Evolutionary conservation across 1,140 invertebrate species (phyloP).

Genomic region (Penaeus indicus): DNA sequence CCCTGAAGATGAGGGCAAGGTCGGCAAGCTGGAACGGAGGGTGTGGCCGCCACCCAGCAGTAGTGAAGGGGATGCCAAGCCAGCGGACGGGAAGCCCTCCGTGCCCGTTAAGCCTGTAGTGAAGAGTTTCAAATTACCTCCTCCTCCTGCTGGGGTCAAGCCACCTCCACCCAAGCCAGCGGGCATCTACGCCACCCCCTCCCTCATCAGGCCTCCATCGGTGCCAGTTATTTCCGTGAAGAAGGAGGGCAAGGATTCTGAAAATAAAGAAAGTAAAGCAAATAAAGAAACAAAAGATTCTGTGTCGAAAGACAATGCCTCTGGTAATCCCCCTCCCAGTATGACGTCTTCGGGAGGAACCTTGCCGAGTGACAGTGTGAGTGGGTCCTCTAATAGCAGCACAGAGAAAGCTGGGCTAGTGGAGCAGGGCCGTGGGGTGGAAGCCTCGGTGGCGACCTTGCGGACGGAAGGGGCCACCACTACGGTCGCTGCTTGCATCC

Average conservation of each 20-base stretch:
- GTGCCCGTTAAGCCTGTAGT: slow-evolving; percentile 79
- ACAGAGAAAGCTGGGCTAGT: slow-evolving; percentile 70
- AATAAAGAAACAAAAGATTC: background rate
- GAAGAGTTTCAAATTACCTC: slow-evolving; percentile 74
- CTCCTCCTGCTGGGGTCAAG: slow-evolving; percentile 65
- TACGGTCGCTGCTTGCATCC: slow-evolving; percentile 79
- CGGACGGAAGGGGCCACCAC: slow-evolving; percentile 74
- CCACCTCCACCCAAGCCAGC: slow-evolving; percentile 68
- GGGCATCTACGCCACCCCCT: slow-evolving; percentile 79
- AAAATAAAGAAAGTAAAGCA: slow-evolving; percentile 53
- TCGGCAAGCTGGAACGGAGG: slow-evolving; percentile 71
- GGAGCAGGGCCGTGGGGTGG: slow-evolving; percentile 80
- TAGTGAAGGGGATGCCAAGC: slow-evolving; percentile 67
- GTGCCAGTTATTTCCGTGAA: slow-evolving; percentile 57
- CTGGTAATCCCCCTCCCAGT: slow-evolving; percentile 21
- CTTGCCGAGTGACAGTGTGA: slow-evolving; percentile 22
- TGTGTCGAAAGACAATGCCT: background rate
- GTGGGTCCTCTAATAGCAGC: slow-evolving; percentile 28
- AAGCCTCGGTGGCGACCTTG: slow-evolving; percentile 77
- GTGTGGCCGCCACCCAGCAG: slow-evolving; percentile 74
- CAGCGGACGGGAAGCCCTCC: slow-evolving; percentile 77
- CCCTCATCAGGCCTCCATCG: slow-evolving; percentile 64
- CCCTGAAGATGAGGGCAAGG: slow-evolving; percentile 68
- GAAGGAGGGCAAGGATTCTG: slow-evolving; percentile 59
- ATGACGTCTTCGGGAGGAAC: slow-evolving; percentile 24